phyloP scores from a whole-genome alignment of 2,113 vertebrate genomes.

The Cricetomys ansorgei region DNA sequence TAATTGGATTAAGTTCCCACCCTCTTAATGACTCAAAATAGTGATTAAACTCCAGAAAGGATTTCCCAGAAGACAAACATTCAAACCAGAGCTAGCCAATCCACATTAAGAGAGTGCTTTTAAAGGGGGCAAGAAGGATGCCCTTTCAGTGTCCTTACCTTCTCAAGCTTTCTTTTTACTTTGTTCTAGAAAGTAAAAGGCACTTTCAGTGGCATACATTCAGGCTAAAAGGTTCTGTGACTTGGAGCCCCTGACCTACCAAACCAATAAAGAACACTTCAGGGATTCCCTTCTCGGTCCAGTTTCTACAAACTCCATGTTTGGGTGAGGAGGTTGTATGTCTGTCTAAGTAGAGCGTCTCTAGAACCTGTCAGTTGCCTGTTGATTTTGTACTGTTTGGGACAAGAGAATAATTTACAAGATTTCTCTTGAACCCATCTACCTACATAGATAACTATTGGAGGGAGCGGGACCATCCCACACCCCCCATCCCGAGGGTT shows the following conservation, averaged over 20 bases:
- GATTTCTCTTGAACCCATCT: not conserved
- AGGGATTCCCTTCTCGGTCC: not conserved
- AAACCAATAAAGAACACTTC: not conserved
- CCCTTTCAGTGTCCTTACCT: not conserved
- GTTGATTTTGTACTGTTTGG: slow-evolving; percentile 1
- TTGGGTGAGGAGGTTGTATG: not conserved
- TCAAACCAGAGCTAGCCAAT: not conserved
- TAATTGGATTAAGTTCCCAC: slow-evolving; percentile 8
- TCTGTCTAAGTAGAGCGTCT: not conserved
- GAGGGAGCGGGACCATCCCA: not conserved
- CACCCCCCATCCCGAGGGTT: not conserved
- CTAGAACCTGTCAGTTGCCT: not conserved
- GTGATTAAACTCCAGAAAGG: not conserved
- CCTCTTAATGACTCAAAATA: slow-evolving; percentile 29
- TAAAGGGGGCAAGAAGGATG: too few species aligned
- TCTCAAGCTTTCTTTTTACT: not conserved
- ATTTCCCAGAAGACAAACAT: not conserved
- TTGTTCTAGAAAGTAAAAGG: not conserved
- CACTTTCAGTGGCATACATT: not conserved
- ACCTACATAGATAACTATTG: not conserved
- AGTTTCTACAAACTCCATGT: not conserved
- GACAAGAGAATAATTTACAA: not conserved
- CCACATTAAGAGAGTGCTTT: not conserved
- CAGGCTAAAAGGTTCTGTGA: not conserved
- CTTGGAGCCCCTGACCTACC: not conserved